phyloP scores from a whole-genome alignment of 2,888 invertebrate genomes.

The Fragum sueziense region DNA sequence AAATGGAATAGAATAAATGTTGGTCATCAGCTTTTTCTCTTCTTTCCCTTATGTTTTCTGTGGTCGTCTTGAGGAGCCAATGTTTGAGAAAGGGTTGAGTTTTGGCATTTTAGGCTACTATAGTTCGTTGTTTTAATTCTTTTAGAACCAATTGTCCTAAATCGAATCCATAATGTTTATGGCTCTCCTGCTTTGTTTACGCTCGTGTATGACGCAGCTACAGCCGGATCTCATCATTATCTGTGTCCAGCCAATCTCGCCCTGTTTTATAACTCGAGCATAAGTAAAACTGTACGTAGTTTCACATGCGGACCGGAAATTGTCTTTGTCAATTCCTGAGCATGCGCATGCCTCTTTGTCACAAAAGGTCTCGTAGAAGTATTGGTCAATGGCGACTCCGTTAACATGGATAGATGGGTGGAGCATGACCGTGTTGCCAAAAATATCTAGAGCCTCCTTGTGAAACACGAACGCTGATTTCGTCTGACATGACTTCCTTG shows the following conservation, averaged over 20 bases:
- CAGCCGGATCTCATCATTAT: constrained; percentile 31
- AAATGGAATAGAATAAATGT: no score
- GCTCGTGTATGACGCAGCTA: constrained; percentile 21
- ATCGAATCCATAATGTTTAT: not conserved
- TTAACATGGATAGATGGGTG: constrained; percentile 23
- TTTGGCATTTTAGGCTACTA: no score
- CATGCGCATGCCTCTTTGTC: constrained; percentile 24
- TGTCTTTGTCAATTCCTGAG: constrained; percentile 17
- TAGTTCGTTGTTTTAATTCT: no score
- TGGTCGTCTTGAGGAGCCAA: no score
- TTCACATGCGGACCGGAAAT: constrained; percentile 22
- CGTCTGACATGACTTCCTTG: constrained; percentile 3
- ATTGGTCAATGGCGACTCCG: constrained; percentile 20
- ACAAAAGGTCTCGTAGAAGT: constrained; percentile 34
- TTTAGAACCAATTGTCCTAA: no score
- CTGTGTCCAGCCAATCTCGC: constrained; percentile 24
- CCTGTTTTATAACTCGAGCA: constrained; percentile 25
- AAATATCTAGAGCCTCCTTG: constrained; percentile 13
- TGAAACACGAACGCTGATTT: constrained; percentile 4
- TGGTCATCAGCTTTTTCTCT: no score
- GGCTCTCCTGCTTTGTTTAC: not conserved
- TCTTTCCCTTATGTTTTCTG: no score
- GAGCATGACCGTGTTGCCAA: constrained; percentile 3
- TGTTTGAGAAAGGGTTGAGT: no score
- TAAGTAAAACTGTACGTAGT: constrained; percentile 24